Evolutionary conservation across 2,113 vertebrate species (phyloP).

Genomic region (Anas platyrhynchos): DNA sequence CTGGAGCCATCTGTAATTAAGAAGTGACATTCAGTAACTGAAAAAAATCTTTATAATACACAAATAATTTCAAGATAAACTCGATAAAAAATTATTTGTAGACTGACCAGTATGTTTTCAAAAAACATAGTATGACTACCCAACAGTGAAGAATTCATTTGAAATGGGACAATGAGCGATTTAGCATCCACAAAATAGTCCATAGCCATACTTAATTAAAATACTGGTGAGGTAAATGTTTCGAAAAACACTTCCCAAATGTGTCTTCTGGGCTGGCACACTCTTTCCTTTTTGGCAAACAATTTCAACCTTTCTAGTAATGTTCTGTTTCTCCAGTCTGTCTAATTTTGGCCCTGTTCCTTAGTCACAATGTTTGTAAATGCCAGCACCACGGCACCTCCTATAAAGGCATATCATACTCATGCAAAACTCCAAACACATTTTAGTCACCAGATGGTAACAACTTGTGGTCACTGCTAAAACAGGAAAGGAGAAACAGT

Average conservation of each 20-base stretch:
- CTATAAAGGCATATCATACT: background rate
- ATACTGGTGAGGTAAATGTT: background rate
- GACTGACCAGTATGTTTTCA: background rate
- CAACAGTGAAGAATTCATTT: background rate
- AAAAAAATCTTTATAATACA: background rate
- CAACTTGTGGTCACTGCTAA: background rate
- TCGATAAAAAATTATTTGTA: background rate
- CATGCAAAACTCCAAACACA: background rate
- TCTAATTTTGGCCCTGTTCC: background rate
- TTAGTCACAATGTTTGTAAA: background rate
- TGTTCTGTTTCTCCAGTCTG: background rate
- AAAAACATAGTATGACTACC: background rate
- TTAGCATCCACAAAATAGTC: background rate
- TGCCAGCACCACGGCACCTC: background rate
- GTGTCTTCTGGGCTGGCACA: background rate
- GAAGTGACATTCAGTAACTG: background rate
- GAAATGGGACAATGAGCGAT: background rate
- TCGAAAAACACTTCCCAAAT: background rate
- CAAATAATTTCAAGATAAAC: background rate
- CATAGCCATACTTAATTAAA: background rate
- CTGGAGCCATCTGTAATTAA: constrained; percentile 91
- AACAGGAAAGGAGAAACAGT: constrained; percentile 1
- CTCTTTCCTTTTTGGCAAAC: background rate
- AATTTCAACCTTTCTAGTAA: background rate
- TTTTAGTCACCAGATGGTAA: constrained; percentile 11